Evolutionary conservation across 1,140 invertebrate species (phyloP).

Genomic region (Nixonia krombeini): DNA sequence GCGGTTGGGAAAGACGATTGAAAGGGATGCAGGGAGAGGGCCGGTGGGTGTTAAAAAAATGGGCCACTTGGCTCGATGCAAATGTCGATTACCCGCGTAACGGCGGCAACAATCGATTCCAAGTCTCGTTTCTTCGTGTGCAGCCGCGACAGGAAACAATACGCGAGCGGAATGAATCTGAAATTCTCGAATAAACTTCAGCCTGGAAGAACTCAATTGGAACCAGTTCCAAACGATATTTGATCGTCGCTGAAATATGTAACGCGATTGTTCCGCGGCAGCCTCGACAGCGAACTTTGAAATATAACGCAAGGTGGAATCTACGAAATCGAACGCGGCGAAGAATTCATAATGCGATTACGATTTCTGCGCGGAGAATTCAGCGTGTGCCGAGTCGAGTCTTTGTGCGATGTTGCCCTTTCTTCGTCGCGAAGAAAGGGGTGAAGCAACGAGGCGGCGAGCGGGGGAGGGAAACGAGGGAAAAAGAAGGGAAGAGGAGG

Average conservation of each 20-base stretch:
- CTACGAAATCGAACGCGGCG: neutral
- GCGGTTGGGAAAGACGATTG: too few relatives aligned
- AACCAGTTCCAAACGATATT: neutral
- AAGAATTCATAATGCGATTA: slow-evolving; percentile 19
- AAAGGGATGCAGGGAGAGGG: too few relatives aligned
- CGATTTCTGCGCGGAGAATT: slow-evolving; percentile 5
- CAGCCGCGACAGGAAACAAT: too few relatives aligned
- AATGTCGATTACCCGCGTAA: too few relatives aligned
- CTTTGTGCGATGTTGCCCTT: slow-evolving; percentile 9
- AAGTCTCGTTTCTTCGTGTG: too few relatives aligned
- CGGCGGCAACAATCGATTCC: too few relatives aligned
- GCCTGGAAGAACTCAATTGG: neutral
- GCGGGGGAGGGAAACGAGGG: too few relatives aligned
- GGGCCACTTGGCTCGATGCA: too few relatives aligned
- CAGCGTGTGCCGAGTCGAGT: slow-evolving; percentile 2
- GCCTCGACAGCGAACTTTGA: neutral
- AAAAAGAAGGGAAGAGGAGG: too few relatives aligned
- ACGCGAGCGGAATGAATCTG: too few relatives aligned
- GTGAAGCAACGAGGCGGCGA: slow-evolving; percentile 1
- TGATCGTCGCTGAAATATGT: neutral
- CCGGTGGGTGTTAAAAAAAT: too few relatives aligned
- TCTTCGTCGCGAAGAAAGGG: slow-evolving; percentile 9
- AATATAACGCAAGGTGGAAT: neutral
- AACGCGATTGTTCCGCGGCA: neutral
- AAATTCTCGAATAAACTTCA: neutral